Conservation (phyloP, 2,888 invertebrate species). For the Harpalus rufipes region DNA sequence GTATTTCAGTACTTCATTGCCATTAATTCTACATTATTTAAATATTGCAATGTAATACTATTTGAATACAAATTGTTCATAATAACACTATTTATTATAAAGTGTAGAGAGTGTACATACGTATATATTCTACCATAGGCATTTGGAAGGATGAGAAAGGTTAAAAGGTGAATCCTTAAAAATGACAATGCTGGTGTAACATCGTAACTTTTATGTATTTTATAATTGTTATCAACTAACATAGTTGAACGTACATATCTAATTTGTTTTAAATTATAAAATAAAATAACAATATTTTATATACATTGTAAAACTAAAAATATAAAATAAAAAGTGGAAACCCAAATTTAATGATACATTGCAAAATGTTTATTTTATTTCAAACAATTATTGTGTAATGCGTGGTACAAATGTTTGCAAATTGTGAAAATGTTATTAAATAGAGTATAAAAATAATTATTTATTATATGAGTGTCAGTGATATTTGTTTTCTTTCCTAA, state of each 20-base stretch:
- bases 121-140: not conserved
- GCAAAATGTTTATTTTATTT: no score
- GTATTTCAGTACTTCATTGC: no score
- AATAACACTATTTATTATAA: no score
- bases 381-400: not conserved
- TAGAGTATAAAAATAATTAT: not conserved
- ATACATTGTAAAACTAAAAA: not conserved
- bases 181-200: not conserved
- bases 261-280: not conserved
- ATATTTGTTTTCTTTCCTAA: not conserved
- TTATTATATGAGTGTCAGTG: not conserved
- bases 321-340: no score
- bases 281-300: not conserved
- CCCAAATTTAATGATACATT: no score
- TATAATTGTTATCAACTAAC: not conserved
- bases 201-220: not conserved
- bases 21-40: no score
- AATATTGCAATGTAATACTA: no score
- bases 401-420: not conserved
- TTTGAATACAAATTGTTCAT: no score
- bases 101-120: not conserved
- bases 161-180: not conserved
- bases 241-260: not conserved
- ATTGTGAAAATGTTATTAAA: not conserved
- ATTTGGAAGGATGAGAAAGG: not conserved